Percentiles rank a stretch among this genome's conserved stretches.
Conservation (phyloP, 2,113 vertebrate species). For the Perognathus longimembris region DNA sequence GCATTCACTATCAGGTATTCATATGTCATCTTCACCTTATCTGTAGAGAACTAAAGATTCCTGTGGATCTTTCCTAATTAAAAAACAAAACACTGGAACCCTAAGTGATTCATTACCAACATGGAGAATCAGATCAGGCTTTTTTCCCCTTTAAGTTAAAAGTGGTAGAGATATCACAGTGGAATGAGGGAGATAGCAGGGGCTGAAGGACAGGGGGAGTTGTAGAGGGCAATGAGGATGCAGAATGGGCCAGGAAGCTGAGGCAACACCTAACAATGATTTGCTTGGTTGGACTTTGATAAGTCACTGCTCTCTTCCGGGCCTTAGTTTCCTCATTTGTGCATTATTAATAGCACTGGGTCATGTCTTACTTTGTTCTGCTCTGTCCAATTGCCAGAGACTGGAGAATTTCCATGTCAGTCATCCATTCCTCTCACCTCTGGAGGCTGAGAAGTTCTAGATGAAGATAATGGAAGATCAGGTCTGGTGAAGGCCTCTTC, state of each 20-base stretch:
- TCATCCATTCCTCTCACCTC: neutral
- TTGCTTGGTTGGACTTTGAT: neutral
- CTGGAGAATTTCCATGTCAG: neutral
- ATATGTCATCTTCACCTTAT: neutral
- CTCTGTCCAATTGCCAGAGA: neutral
- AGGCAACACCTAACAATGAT: neutral
- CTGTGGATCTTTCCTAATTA: neutral
- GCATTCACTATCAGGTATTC: neutral
- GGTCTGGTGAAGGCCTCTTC: neutral
- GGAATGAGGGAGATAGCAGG: neutral
- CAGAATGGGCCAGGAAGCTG: neutral
- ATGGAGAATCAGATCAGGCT: neutral
- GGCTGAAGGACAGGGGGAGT: neutral
- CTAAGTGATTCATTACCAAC: neutral
- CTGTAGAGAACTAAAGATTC: neutral
- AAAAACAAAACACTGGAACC: neutral
- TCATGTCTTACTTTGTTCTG: neutral
- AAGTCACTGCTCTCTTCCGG: neutral
- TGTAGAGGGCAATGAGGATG: neutral
- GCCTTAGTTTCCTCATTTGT: neutral
- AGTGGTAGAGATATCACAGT: neutral
- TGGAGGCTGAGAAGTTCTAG: neutral
- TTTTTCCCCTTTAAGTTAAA: neutral
- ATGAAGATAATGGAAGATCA: neutral
- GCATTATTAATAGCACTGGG: neutral